Evolutionary conservation across 2,113 vertebrate species (phyloP), one percentile per base, ranked within the genome.

Genomic region (Pantherophis guttatus): DNA sequence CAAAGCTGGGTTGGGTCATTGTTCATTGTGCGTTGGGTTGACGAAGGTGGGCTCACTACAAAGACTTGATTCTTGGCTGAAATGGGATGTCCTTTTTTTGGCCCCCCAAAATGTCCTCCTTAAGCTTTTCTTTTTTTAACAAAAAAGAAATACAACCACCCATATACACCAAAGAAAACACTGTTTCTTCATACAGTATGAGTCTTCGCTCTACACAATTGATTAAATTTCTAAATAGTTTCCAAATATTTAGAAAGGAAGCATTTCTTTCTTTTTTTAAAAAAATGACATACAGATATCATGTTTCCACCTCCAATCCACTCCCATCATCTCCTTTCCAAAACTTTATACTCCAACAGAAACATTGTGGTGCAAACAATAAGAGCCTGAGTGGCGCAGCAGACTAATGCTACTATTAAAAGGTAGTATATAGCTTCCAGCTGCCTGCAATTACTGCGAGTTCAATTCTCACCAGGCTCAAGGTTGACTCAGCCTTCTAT

Each of bases 21-120:
- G 96, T 95, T 97, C 94, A 94, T 98, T 98, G 96, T 97, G 94
- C 94, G 96, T 95, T 94, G 29, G 86, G 89, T 94, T 95, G 96
- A 97, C 96, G 96, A 97, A 97, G 95, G 95, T 93, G 94, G 93
- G 95, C 96, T 95, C 29, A 94, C 95, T 95, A 97, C 97, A 97
- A 98, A 98, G 97, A 97, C 62, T 96, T 97, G 97, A 97, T 98
- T 98, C 97, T 98, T 97, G 96, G 90, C 93, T 97, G 96, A 96
- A 95, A 95, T 96, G 86, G 96, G 97, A 97, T 96, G 96, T 97
- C 95, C 96, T 17, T 86, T 97, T 95, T 97, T 59, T 17, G 12
- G 92, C 94, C 96, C 96, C 96, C 96, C 96, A 97, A 97, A 98
- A 96, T 97, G 94, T 97, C 95, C 97, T 96, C 96, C 92, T 95